Conservation (phyloP, 1,140 invertebrate genomes). For the Zelostemma sp. region DNA sequence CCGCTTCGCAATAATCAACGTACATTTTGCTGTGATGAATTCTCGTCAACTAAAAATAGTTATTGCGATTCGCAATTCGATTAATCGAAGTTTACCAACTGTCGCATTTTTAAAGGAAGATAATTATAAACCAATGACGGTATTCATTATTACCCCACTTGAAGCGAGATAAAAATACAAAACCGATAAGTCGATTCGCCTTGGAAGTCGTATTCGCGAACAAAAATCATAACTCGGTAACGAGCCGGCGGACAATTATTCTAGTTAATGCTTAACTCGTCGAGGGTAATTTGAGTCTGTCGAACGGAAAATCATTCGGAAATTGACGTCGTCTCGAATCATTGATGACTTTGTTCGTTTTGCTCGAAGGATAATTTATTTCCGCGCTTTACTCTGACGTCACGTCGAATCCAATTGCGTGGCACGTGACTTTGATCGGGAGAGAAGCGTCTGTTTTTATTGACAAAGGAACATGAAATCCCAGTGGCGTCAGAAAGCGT, state of each 20-base stretch:
- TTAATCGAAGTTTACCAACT: no score
- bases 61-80: no score
- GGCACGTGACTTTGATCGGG: conserved; percentile 17
- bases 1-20: no score
- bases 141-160: not conserved
- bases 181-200: not conserved
- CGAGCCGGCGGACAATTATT: not conserved
- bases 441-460: conserved; percentile 12
- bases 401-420: conserved; percentile 12
- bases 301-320: conserved; percentile 23
- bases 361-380: conserved; percentile 19
- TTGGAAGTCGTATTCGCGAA: not conserved
- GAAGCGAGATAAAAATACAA: not conserved
- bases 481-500: not conserved
- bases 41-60: no score
- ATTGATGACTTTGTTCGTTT: conserved; percentile 12
- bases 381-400: conserved; percentile 7
- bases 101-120: no score
- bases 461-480: conserved; percentile 12
- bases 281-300: conserved; percentile 12
- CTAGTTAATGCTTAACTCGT: conserved; percentile 17
- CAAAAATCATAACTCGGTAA: not conserved
- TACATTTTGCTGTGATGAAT: no score
- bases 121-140: no score
- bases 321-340: conserved; percentile 29